Evolutionary conservation across 64 coral and sea anemone genomes (phyloP).

Genomic region (Montipora capricornis): DNA sequence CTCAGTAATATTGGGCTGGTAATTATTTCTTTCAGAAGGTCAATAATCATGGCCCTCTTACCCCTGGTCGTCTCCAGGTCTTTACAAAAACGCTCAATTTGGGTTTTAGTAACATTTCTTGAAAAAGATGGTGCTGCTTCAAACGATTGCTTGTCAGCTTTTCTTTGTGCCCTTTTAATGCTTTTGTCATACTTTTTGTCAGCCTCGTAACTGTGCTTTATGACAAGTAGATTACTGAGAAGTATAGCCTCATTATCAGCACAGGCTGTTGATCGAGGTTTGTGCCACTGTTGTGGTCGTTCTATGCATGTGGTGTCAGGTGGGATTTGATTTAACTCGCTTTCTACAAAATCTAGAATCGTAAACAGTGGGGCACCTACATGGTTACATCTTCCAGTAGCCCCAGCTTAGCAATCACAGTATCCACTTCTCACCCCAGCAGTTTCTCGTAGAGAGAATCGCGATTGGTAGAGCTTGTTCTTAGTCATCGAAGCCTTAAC

Average conservation of each 20-base stretch:
- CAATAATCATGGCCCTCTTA: conserved; percentile 26
- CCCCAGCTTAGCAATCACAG: conserved; percentile 43
- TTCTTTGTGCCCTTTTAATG: background rate
- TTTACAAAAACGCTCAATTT: conserved; percentile 5
- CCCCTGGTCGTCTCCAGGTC: background rate
- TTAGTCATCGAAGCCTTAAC: conserved; percentile 48
- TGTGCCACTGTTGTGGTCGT: conserved; percentile 51
- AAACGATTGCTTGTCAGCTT: background rate
- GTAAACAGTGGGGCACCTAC: conserved; percentile 29
- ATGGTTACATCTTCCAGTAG: conserved; percentile 38
- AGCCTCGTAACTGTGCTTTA: conserved; percentile 35
- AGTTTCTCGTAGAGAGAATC: background rate
- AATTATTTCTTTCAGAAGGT: conserved; percentile 22
- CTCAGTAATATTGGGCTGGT: background rate
- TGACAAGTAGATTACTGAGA: conserved; percentile 24
- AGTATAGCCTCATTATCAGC: background rate
- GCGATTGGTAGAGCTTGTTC: conserved; percentile 37
- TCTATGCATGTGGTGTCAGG: conserved; percentile 19
- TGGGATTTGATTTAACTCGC: background rate
- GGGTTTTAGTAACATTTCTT: conserved; percentile 15
- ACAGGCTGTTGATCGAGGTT: background rate
- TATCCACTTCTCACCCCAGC: background rate
- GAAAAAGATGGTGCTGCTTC: conserved; percentile 31
- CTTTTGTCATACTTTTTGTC: conserved; percentile 28
- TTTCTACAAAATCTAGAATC: conserved; percentile 31